Evolutionary conservation across 2,797 vertebrate genomes (phyloP), one percentile per base, ranked within the genome.

Genomic region (Lagodon rhomboides): DNA sequence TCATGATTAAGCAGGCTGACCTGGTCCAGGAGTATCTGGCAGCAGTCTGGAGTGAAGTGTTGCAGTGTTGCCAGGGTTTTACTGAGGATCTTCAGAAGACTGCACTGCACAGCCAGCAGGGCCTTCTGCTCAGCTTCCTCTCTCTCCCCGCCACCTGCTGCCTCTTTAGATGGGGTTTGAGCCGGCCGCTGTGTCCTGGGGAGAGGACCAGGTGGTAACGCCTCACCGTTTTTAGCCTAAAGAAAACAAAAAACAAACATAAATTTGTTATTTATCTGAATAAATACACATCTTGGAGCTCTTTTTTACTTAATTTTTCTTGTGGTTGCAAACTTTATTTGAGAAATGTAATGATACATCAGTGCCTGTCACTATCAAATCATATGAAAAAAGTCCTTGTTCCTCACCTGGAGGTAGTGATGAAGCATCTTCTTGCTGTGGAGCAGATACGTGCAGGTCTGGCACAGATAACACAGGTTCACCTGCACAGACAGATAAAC

Each of bases 401-500:
- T 17, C 68, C 93, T 90, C 74, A 99, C 98, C 98, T 99, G 98
- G 46, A 99, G 91, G 89, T 97, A 99, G 94, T 99, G 98, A 89
- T 98, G 97, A 16, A 99, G 97, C 98, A 99, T 98, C 93, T 99
- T 99, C 83, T 98, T 98, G 93, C 98, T 99, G 90, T 99, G 97
- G 50, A 99, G 95, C 67, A 99, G 97, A 66, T 97, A 99, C 0
- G 98, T 99, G 80, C 98, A 99, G 64, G 98, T 97, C 95, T 99
- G 98, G 76, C 98, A 99, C 88, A 99, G 86, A 87, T 98, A 99
- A 83, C 98, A 98, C 68, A 99, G 92, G 76, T 98, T 99, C 4
- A 99, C 97, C 98, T 99, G 92, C 15, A 87, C 73, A 53, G 41
- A 75, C 17, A 1, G 20, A 46, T 44, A 44, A 44, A 44, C 16